Base-by-base conservation (phyloP, 64 coral and sea anemone species). In the Stichodactyla mertensii region DNA sequence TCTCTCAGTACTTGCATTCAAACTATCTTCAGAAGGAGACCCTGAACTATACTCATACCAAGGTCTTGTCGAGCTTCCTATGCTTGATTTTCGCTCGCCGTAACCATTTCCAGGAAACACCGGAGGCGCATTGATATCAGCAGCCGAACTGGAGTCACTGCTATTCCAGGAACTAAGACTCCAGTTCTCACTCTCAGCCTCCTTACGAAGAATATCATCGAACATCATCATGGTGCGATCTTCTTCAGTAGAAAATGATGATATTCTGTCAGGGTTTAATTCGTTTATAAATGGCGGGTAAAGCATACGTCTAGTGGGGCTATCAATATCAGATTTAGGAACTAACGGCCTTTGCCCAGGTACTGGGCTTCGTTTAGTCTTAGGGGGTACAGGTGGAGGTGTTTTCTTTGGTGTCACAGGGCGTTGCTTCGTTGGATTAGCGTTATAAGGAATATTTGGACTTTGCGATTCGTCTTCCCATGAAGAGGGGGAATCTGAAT, bases 81-180 rank as follows among this genome's bases (percentile, higher is more conserved):
- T 51, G 51, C 83, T 85, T 1, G 77, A 82, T 55, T 64, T 66
- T 13, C 45, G 6, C 61, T 85, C 77, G 5, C 82, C 77, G 20
- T 86, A 58, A 55, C 59, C 18, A 19, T 93, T 82, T 16, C 55
- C 86, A 14, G 61, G 36, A 24, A 87, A 84, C 51, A 82, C 90
- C 0, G 94, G 94, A 7, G 91, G 94, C 36, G 88, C 84, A 85
- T 93, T 85, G 82, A 92, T 85, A 6, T 92, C 84, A 26, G 89
- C 91, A 11, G 69, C 79, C 52, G 84, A 71, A 27, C 88, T 87
- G 31, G 91, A 92, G 59, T 92, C 92, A 70, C 91, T 92, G 78
- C 94, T 97, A 57, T 97, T 97, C 94, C 94, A 97, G 1, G 94
- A 97, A 51, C 87, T 97, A 31, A 97, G 92, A 55, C 94, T 97